phyloP scores from a whole-genome alignment of 2,888 invertebrate genomes.

The Sesia apiformis region DNA sequence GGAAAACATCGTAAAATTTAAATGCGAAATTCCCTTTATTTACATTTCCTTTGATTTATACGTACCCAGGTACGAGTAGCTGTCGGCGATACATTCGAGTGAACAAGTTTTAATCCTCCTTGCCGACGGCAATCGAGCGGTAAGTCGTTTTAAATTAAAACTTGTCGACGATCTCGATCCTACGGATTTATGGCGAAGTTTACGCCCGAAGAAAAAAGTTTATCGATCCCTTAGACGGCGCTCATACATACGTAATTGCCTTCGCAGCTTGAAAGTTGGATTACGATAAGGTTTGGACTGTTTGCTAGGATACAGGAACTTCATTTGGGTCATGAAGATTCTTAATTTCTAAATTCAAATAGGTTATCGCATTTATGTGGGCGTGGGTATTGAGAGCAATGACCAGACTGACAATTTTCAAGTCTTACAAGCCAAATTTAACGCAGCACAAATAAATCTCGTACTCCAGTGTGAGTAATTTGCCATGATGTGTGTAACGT shows the following conservation, averaged over 20 bases:
- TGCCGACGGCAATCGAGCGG: constrained; percentile 44
- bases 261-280: constrained; percentile 6
- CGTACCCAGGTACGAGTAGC: constrained; percentile 1
- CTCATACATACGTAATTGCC: constrained; percentile 25
- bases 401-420: no score
- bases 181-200: constrained; percentile 31
- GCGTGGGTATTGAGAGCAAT: no score
- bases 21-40: constrained; percentile 14
- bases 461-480: no score
- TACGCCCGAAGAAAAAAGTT: constrained; percentile 18
- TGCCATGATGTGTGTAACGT: no score
- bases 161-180: constrained; percentile 37
- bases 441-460: no score
- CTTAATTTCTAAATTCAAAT: no score
- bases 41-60: constrained; percentile 25
- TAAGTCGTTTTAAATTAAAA: constrained; percentile 65
- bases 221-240: constrained; percentile 18
- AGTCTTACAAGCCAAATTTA: no score
- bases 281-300: background rate
- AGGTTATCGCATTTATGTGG: no score
- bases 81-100: constrained; percentile 20
- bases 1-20: background rate
- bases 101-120: constrained; percentile 46
- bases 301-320: background rate
- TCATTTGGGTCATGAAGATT: background rate